A percentile compares a stretch with the other conserved stretches of the same genome.
Evolutionary conservation across 2,888 invertebrate species (phyloP).

Genomic region (Hermodice carunculata): DNA sequence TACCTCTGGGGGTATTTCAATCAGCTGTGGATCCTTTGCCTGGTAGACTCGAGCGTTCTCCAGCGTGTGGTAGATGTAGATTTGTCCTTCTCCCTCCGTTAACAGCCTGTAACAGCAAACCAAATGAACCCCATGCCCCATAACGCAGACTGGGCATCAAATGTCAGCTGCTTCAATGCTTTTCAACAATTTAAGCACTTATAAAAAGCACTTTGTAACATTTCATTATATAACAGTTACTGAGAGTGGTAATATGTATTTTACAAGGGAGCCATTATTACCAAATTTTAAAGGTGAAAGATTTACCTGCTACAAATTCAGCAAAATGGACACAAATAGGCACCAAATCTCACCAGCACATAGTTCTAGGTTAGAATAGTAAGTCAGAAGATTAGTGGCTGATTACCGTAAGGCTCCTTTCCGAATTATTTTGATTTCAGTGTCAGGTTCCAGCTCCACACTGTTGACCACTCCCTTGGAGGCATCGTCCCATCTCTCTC

Average conservation of each 20-base stretch:
- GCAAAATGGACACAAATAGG: neutral
- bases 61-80: conserved; percentile 83
- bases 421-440: conserved; percentile 75
- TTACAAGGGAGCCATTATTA: no score
- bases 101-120: conserved; percentile 50
- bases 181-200: neutral
- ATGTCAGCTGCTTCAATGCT: no score
- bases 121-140: neutral
- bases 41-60: conserved; percentile 91
- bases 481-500: conserved; percentile 79
- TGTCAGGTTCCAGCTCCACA: conserved; percentile 78
- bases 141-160: no score
- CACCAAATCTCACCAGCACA: neutral
- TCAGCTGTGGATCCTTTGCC: conserved; percentile 81
- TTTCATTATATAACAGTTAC: neutral
- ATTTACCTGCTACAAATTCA: neutral
- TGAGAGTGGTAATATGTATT: neutral
- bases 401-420: conserved; percentile 54
- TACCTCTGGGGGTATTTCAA: conserved; percentile 80
- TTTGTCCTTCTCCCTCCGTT: conserved; percentile 72
- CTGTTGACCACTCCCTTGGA: conserved; percentile 73
- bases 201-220: neutral
- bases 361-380: neutral
- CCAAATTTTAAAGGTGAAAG: no score
- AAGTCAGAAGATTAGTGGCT: neutral